phyloP scores from a whole-genome alignment of 1,140 invertebrate genomes.

The Hylaeus volcanicus region DNA sequence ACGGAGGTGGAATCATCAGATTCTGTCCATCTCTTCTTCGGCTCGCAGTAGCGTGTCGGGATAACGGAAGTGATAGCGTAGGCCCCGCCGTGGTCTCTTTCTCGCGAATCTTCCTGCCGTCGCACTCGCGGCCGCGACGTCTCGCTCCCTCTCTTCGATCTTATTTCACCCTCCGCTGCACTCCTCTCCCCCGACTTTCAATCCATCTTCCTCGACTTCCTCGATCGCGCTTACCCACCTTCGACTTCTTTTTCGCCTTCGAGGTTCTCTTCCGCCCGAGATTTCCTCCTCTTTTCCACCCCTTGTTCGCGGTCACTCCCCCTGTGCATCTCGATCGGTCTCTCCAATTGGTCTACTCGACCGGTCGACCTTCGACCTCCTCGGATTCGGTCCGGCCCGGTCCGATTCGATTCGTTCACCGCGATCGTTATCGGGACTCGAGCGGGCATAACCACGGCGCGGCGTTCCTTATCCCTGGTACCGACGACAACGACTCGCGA shows the following conservation, averaged over 20 bases:
- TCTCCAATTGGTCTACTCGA: too few relatives aligned
- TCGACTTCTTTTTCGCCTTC: background rate
- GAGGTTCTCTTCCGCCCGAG: background rate
- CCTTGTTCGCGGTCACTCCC: background rate
- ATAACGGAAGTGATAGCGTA: constrained; percentile 43
- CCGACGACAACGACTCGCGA: too few relatives aligned
- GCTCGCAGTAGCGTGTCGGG: constrained; percentile 59
- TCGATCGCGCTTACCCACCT: background rate
- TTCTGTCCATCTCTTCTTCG: constrained; percentile 65
- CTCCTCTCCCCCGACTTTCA: background rate
- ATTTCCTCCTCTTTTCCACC: background rate
- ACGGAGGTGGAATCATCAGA: constrained; percentile 70
- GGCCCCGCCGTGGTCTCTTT: constrained; percentile 24
- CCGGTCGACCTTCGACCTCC: background rate
- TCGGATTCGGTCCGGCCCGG: background rate
- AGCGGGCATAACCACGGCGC: background rate
- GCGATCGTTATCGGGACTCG: background rate
- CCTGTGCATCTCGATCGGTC: too few relatives aligned
- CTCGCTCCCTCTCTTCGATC: too few relatives aligned
- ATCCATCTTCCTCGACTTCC: constrained; percentile 1
- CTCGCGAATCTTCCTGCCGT: constrained; percentile 7
- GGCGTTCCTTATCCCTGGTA: background rate
- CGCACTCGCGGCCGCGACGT: background rate
- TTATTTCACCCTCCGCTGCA: background rate
- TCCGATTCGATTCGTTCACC: background rate